A percentile compares a stretch with the other conserved stretches of the same genome.
phyloP scores from a whole-genome alignment of 2,888 invertebrate genomes.

The Stenodera caucasica region DNA sequence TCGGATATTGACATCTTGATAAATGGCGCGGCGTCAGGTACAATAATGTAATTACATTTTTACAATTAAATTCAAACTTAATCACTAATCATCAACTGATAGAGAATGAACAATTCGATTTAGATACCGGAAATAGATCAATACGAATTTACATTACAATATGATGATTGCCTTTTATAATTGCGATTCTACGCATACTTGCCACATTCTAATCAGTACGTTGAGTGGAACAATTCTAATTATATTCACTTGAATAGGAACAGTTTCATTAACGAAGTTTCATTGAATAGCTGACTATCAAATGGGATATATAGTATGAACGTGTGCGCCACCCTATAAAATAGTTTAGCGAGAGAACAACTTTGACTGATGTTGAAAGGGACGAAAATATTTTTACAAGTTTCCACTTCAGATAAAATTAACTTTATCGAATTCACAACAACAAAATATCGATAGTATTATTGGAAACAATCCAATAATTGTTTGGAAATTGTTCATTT shows the following conservation, averaged over 20 bases:
- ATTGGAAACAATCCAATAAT: slow-evolving; percentile 1
- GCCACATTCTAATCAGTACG: slow-evolving; percentile 29
- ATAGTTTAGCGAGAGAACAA: slow-evolving; percentile 3
- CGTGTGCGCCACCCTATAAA: slow-evolving; percentile 8
- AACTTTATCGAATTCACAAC: background rate
- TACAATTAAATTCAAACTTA: no score
- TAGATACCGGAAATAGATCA: slow-evolving; percentile 42
- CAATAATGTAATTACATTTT: slow-evolving; percentile 15
- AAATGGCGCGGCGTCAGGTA: slow-evolving; percentile 21
- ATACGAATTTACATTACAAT: slow-evolving; percentile 41
- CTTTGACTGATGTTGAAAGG: slow-evolving; percentile 4
- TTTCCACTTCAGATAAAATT: background rate
- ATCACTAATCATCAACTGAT: no score
- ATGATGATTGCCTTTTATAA: slow-evolving; percentile 42
- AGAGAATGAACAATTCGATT: slow-evolving; percentile 45
- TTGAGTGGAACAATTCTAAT: slow-evolving; percentile 30
- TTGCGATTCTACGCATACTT: slow-evolving; percentile 34
- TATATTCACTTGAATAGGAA: slow-evolving; percentile 33
- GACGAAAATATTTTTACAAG: slow-evolving; percentile 5
- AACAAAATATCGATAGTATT: background rate
- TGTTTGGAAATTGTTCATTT: background rate
- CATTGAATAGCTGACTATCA: slow-evolving; percentile 6
- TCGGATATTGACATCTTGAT: slow-evolving; percentile 20
- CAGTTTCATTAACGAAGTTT: slow-evolving; percentile 38
- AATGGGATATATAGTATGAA: background rate